These are phyloP conservation scores for Trogon melanurus DNA, from an alignment of 2,113 vertebrate species.

Conservation along the genomic window DNA sequence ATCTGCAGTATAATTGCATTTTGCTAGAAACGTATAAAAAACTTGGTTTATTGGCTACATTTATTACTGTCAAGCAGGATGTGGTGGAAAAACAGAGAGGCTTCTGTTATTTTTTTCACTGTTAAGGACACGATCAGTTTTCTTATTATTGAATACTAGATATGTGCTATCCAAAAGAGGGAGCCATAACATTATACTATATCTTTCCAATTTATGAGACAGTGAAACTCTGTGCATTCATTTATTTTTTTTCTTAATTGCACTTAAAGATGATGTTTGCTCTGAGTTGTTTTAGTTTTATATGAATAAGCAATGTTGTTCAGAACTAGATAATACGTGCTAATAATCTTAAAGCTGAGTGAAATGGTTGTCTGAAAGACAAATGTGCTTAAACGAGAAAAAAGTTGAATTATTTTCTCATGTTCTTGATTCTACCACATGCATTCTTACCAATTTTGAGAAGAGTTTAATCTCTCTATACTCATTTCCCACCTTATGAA, in stretches of 20 bases:
- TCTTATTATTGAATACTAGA: background rate
- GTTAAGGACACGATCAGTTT: background rate
- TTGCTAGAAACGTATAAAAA: conserved; percentile 4
- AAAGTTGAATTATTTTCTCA: background rate
- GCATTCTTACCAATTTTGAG: background rate
- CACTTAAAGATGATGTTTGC: background rate
- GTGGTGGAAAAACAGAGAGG: background rate
- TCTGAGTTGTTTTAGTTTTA: background rate
- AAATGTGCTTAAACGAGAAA: background rate
- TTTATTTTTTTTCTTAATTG: background rate
- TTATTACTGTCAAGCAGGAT: background rate
- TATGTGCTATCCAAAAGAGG: conserved; percentile 73
- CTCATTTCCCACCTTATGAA: background rate
- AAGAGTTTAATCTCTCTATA: background rate
- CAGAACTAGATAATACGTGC: background rate
- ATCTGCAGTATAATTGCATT: background rate
- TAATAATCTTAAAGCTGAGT: background rate
- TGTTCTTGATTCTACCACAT: background rate
- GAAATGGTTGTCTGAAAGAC: background rate
- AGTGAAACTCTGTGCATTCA: background rate
- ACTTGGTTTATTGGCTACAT: background rate
- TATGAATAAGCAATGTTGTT: background rate
- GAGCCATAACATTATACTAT: conserved; percentile 69
- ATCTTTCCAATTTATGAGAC: background rate
- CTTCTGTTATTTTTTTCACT: background rate